A percentile compares a stretch with the other conserved stretches of the same genome.
Conservation (phyloP, 2,113 vertebrate genomes). For the Grus americana region DNA sequence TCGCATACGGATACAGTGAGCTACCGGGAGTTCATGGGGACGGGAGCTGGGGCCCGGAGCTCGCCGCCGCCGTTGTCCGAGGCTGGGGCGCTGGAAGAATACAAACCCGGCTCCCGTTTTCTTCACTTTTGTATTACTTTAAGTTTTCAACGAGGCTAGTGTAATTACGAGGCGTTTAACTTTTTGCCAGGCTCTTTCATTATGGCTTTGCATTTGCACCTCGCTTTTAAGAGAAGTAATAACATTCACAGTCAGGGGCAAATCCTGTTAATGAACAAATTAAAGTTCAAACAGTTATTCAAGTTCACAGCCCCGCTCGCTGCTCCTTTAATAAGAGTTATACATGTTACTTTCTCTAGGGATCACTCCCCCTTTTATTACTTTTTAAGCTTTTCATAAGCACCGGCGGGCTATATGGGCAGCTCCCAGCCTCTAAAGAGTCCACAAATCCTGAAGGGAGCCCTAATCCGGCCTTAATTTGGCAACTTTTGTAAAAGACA, state of each 20-base stretch:
- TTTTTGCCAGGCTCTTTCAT: slow-evolving; percentile 82
- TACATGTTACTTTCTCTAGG: slow-evolving; percentile 79
- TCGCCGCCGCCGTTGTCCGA: not conserved
- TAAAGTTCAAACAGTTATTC: slow-evolving; percentile 87
- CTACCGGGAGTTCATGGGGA: not conserved
- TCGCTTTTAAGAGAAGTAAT: slow-evolving; percentile 79
- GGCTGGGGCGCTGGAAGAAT: not conserved
- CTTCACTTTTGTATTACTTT: slow-evolving; percentile 45
- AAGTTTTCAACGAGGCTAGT: slow-evolving; percentile 71
- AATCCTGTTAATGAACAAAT: slow-evolving; percentile 90
- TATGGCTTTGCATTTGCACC: slow-evolving; percentile 75
- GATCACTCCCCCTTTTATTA: slow-evolving; percentile 78
- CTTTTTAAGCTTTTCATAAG: slow-evolving; percentile 83
- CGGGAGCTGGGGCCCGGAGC: not conserved
- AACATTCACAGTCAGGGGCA: slow-evolving; percentile 85
- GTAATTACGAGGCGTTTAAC: slow-evolving; percentile 83
- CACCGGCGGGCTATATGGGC: slow-evolving; percentile 56
- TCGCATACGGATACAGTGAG: not conserved
- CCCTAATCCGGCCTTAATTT: slow-evolving; percentile 81
- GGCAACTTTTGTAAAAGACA: slow-evolving; percentile 81
- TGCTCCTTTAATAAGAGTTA: slow-evolving; percentile 82
- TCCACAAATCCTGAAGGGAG: slow-evolving; percentile 66
- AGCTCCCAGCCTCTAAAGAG: slow-evolving; percentile 69
- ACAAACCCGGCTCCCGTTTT: not conserved
- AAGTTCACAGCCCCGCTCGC: slow-evolving; percentile 79